Percentiles rank a stretch among this genome's conserved stretches.
Evolutionary conservation across 2,888 invertebrate species (phyloP).

Genomic region (Cheilosia impressa): DNA sequence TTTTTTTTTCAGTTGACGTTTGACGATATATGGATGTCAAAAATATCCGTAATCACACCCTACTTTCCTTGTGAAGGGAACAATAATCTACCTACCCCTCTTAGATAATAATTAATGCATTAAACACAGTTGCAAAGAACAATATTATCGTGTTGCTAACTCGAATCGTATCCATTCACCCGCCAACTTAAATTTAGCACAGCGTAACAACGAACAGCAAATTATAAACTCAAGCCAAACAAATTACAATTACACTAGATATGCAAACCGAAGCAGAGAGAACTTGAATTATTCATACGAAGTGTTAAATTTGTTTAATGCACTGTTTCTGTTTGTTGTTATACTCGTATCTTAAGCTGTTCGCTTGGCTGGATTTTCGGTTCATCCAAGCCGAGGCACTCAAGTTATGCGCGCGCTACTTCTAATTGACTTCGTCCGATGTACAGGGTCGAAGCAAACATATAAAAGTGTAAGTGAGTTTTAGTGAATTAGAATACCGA

Average conservation of each 20-base stretch:
- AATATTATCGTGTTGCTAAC: background rate
- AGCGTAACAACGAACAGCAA: slow-evolving; percentile 3
- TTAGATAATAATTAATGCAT: background rate
- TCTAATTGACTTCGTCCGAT: slow-evolving; percentile 19
- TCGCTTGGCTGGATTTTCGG: slow-evolving; percentile 54
- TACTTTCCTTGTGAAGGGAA: too few relatives aligned
- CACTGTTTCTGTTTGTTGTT: slow-evolving; percentile 13
- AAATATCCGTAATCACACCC: too few relatives aligned
- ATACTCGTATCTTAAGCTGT: slow-evolving; percentile 3
- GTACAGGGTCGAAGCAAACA: background rate
- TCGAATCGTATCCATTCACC: slow-evolving; percentile 13
- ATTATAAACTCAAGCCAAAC: slow-evolving; percentile 1
- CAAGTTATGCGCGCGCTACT: slow-evolving; percentile 43
- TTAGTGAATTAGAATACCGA: slow-evolving; percentile 33
- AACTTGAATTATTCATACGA: slow-evolving; percentile 27
- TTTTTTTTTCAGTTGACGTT: too few relatives aligned
- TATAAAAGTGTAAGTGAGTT: slow-evolving; percentile 52
- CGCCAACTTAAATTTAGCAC: slow-evolving; percentile 8
- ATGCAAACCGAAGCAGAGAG: slow-evolving; percentile 33
- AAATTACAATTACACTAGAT: slow-evolving; percentile 15
- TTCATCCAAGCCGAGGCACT: slow-evolving; percentile 30
- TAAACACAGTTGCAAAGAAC: background rate
- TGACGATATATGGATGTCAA: too few relatives aligned
- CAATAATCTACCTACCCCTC: background rate
- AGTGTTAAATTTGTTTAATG: slow-evolving; percentile 52